phyloP scores from a whole-genome alignment of 35 echinoderm and acorn worm genomes.

The Patiria miniata region DNA sequence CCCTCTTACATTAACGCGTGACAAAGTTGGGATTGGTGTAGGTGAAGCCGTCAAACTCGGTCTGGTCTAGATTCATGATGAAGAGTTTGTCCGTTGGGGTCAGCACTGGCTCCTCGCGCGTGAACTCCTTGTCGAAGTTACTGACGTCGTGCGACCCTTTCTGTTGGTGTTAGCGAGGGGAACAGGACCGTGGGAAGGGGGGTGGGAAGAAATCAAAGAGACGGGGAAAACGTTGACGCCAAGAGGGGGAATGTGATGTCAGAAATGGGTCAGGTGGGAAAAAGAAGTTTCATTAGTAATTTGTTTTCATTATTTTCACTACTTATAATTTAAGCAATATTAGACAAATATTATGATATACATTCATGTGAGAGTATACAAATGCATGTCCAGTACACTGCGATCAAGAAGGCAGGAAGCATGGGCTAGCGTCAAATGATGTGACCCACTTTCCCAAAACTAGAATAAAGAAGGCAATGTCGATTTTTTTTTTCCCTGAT shows the following conservation, averaged over 20 bases:
- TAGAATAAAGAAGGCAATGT: too few species aligned
- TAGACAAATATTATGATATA: too few species aligned
- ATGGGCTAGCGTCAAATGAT: too few species aligned
- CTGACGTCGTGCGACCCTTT: constrained; percentile 65
- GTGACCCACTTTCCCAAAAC: too few species aligned
- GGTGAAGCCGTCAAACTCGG: constrained; percentile 93
- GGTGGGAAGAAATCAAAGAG: too few species aligned
- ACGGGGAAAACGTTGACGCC: neutral
- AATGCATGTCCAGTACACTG: too few species aligned
- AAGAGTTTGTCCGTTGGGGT: constrained; percentile 98
- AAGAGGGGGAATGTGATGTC: constrained; percentile 14
- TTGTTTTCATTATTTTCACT: too few species aligned
- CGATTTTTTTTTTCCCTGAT: too few species aligned
- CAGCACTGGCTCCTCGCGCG: constrained; percentile 73
- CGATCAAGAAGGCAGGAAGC: too few species aligned
- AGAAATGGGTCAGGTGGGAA: neutral
- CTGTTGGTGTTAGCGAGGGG: constrained; percentile 47
- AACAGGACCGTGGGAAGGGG: neutral
- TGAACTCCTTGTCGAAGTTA: constrained; percentile 99
- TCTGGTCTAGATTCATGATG: constrained; percentile 99
- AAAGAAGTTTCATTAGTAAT: too few species aligned
- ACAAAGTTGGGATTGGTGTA: constrained; percentile 56
- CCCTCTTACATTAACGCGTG: neutral
- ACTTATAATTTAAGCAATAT: too few species aligned
- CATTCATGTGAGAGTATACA: too few species aligned